Evolutionary conservation across 2,888 invertebrate genomes (phyloP).

Genomic region (Teleiodes luculella): DNA sequence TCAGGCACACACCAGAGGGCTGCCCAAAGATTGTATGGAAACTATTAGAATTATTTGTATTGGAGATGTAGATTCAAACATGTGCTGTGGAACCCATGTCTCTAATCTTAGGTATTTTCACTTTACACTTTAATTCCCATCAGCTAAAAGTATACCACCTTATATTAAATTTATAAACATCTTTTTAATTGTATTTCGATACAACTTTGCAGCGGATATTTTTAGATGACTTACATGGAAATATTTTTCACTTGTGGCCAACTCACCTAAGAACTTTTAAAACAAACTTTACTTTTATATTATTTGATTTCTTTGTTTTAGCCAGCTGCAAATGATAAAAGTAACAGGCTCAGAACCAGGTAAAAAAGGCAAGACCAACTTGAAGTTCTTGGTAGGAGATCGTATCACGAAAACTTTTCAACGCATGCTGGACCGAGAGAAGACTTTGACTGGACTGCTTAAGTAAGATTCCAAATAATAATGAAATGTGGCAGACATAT

Average conservation of each 20-base stretch:
- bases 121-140: neutral
- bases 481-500: too few relatives aligned
- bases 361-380: slow-evolving; percentile 82
- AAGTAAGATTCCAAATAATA: too few relatives aligned
- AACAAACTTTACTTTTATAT: neutral
- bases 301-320: slow-evolving; percentile 28
- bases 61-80: slow-evolving; percentile 85
- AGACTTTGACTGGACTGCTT: slow-evolving; percentile 81
- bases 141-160: too few relatives aligned
- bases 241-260: too few relatives aligned
- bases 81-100: slow-evolving; percentile 95
- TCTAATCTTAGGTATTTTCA: slow-evolving; percentile 79
- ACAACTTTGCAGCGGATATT: too few relatives aligned
- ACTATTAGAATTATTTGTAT: slow-evolving; percentile 88
- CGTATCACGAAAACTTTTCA: slow-evolving; percentile 82
- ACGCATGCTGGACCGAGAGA: slow-evolving; percentile 82
- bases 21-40: slow-evolving; percentile 89
- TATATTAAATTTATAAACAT: too few relatives aligned
- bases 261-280: neutral
- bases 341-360: slow-evolving; percentile 84
- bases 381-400: slow-evolving; percentile 86
- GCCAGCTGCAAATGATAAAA: slow-evolving; percentile 83
- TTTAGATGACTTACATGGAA: too few relatives aligned
- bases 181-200: too few relatives aligned
- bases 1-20: slow-evolving; percentile 83